Evolutionary conservation across 2,888 invertebrate species (phyloP), one percentile per base, ranked within the genome.

Genomic region (Sipha maydis): DNA sequence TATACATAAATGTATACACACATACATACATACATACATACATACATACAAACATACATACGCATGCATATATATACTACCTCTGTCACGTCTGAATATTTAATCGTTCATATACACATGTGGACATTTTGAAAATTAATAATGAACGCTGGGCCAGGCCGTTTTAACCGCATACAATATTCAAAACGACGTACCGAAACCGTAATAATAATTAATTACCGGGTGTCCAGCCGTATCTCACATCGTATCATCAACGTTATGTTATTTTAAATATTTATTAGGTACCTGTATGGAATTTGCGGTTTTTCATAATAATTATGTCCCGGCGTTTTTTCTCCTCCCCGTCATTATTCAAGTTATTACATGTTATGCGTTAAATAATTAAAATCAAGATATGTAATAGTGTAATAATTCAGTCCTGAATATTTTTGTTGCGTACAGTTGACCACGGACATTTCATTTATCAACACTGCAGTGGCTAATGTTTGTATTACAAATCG

Each of bases 201-300:
- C 88, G 88, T 88, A 88, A 88, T 82, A 88, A 88, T 88, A 88
- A 88, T 88, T 88, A 88, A 88, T 88, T 88, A 88, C 73, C 75
- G 82, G 75, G 67, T 73, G 86, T 79, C 88, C 82, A 73, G 82
- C 41, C 88, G 73, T 75, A 80, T 80, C 82, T 88, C 82, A 88
- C 76, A 48, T 67, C 79, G 71, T 82, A 80, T 80, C 88, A 86
- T 86, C 80, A 86, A 86, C 86, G 56, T 73, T 80, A 76, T 82
- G 67, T 88, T 75, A 88, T 76, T 76, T 88, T 67, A 88, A 82
- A 88, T 88, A 88, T 88, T 88, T 88, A 88, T 88, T 82, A 67
- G 41, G 25, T 61, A 21, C 48, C 48, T 48, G 48, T 38, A 21
- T 28, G 75, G 25, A 80, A 86, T 67, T 88, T 48, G 88, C 82